These are phyloP conservation scores for Gadus chalcogrammus DNA, from an alignment of 2,113 vertebrate species.

Conservation along the genomic window DNA sequence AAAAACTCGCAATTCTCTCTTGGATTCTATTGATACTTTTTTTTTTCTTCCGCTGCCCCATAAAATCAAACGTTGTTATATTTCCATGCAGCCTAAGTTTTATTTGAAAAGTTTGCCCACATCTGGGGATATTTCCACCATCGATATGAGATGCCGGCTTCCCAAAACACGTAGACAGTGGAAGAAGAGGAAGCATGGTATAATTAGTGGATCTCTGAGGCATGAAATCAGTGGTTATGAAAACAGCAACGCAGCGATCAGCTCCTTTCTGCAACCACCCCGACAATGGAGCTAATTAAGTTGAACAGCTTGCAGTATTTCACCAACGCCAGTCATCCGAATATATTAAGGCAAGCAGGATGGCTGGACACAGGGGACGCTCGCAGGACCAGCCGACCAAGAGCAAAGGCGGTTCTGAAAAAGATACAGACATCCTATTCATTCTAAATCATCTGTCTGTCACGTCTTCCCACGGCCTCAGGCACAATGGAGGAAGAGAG, in stretches of 20 bases:
- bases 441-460: too few relatives aligned
- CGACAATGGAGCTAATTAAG: slow-evolving; percentile 1
- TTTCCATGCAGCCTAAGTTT: neutral
- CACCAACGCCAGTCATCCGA: neutral
- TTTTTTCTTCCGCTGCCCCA: neutral
- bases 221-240: neutral
- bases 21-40: too few relatives aligned
- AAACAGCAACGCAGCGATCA: neutral
- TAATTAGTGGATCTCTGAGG: neutral
- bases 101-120: neutral
- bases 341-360: neutral
- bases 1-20: too few relatives aligned
- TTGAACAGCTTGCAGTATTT: slow-evolving; percentile 3
- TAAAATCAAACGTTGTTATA: neutral
- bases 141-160: neutral
- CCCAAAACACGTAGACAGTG: neutral
- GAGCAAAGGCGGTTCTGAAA: too few relatives aligned
- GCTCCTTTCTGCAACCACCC: neutral
- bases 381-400: too few relatives aligned
- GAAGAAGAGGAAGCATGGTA: neutral
- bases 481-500: too few relatives aligned
- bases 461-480: too few relatives aligned
- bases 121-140: neutral
- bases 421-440: too few relatives aligned
- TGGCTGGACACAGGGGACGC: neutral